Base-by-base conservation (phyloP, 2,113 vertebrate genomes). In the Lophius piscatorius region DNA sequence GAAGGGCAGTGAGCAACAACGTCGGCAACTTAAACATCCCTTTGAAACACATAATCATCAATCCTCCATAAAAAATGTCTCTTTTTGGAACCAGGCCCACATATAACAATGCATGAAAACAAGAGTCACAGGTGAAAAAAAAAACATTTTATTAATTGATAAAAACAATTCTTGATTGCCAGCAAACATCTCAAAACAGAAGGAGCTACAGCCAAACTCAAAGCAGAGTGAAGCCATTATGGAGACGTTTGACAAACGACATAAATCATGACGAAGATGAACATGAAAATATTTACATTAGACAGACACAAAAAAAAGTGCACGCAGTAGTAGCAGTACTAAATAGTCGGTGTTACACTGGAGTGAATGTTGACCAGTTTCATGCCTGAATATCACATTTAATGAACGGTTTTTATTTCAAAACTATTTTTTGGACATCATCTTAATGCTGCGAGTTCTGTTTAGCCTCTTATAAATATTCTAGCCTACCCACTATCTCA, bases 81-180 rank as follows among this genome's bases (percentile, higher is more conserved):
- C 33, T 3, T 16, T 40, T 40, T 31, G 29, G 29, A 10, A 31
- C 29, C 9, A 31, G 11, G 8, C 9, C 11, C 29, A 10, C 5
- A 10, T 31, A 3, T 18, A 20, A 40, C 6, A 9, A 69, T 56
- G 47, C 58, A 80, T 48, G 46, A 74, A 40, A 64, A 82, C 80
- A 54, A 63, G 68, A 86, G 78, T 87, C 81, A 85, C 83, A 48
- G 86, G 75, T 88, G 83, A 91, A 93, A 90, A 91, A 85, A 90
- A 89, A 87, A 90, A 89, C 88, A 87, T 81, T 92, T 91, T 92
- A 91, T 91, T 91, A 91, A 89, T 90, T 78, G 86, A 90, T 87
- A 91, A 90, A 90, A 92, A 92, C 87, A 91, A 91, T 87, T 90
- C 80, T 88, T 91, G 91, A 92, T 92, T 92, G 92, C 91, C 91